Percentiles rank a stretch among this genome's conserved stretches.
Conservation (phyloP, 2,113 vertebrate genomes). For the Sinocyclocheilus anshuiensis region DNA sequence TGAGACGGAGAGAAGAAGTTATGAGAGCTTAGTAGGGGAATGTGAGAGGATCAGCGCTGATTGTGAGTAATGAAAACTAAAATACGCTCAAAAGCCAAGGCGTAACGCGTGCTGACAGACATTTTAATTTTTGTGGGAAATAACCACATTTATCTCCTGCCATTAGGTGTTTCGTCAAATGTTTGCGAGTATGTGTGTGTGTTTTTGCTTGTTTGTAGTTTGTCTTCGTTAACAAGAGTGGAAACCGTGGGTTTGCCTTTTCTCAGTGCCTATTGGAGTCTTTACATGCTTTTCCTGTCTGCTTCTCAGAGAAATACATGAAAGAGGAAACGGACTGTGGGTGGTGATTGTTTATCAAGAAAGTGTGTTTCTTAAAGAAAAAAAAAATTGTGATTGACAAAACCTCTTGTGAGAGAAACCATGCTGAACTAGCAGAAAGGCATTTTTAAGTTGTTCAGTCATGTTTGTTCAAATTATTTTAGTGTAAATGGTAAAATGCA, state of each 20-base stretch:
- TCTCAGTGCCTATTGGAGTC: slow-evolving; percentile 65
- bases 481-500: not conserved
- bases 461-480: not conserved
- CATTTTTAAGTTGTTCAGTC: not conserved
- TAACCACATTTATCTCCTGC: not conserved
- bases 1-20: slow-evolving; percentile 17
- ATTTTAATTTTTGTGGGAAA: slow-evolving; percentile 28
- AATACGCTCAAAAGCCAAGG: not conserved
- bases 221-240: slow-evolving; percentile 41
- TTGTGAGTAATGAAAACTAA: slow-evolving; percentile 40
- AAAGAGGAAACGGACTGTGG: slow-evolving; percentile 21
- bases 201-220: not conserved
- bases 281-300: slow-evolving; percentile 20
- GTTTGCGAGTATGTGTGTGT: not conserved
- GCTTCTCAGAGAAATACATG: slow-evolving; percentile 41
- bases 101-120: not conserved
- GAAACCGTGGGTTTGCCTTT: slow-evolving; percentile 67
- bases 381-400: not conserved
- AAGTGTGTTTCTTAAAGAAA: not conserved
- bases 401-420: not conserved
- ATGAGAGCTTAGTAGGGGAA: slow-evolving; percentile 36
- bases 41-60: slow-evolving; percentile 33
- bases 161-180: not conserved
- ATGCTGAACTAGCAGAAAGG: not conserved
- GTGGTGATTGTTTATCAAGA: slow-evolving; percentile 22